A percentile compares a stretch with the other conserved stretches of the same genome.
phyloP scores from a whole-genome alignment of 2,888 invertebrate genomes.

The Sclerodermus sp. region DNA sequence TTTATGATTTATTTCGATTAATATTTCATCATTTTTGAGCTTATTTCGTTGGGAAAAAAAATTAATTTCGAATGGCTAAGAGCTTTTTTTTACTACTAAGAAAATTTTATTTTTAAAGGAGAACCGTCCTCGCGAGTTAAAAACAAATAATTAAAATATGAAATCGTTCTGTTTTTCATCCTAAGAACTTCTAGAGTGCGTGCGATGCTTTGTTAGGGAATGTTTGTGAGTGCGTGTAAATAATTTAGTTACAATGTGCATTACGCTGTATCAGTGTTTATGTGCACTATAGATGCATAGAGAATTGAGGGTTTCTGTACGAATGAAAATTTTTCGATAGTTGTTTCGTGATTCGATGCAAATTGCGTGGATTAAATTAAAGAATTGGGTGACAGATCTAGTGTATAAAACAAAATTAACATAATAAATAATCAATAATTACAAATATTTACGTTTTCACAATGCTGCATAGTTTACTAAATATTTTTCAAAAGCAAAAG shows the following conservation, averaged over 20 bases:
- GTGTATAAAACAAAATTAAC: conserved; percentile 21
- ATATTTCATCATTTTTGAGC: no score
- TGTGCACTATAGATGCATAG: conserved; percentile 25
- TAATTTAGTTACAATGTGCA: conserved; percentile 25
- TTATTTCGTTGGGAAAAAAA: no score
- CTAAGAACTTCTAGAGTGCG: conserved; percentile 39
- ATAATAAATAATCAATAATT: no score
- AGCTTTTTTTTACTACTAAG: no score
- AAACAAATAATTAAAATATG: conserved; percentile 16
- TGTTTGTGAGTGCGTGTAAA: conserved; percentile 5
- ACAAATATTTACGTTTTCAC: no score
- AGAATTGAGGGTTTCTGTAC: conserved; percentile 10
- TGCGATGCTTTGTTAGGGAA: conserved; percentile 30
- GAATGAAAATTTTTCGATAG: conserved; percentile 4
- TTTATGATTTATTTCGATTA: no score
- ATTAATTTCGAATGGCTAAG: no score
- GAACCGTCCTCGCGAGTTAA: not conserved
- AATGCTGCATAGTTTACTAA: no score
- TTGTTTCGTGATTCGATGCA: conserved; percentile 38
- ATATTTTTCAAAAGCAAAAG: no score
- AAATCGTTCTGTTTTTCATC: conserved; percentile 39
- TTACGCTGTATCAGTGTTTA: conserved; percentile 41
- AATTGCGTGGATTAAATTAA: no score
- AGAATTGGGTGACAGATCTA: no score
- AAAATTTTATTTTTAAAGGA: no score